Conservation (phyloP, 2,113 vertebrate genomes). For the Apus apus region DNA sequence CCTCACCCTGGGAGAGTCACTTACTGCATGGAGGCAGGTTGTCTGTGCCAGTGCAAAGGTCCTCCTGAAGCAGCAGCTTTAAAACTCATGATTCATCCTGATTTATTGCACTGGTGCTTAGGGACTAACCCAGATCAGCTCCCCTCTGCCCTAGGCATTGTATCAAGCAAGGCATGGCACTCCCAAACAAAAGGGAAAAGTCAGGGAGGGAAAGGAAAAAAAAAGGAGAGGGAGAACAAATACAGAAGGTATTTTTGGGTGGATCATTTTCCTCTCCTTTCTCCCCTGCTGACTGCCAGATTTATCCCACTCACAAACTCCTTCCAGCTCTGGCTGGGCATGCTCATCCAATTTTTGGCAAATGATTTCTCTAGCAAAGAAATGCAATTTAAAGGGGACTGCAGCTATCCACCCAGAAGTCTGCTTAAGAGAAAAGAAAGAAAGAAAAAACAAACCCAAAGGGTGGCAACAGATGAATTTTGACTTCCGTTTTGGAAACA, state of each 20-base stretch:
- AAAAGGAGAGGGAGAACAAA: neutral
- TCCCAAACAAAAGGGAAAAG: neutral
- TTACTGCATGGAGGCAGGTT: neutral
- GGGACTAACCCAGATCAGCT: neutral
- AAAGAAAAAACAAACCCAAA: neutral
- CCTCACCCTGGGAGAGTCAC: neutral
- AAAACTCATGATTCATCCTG: conserved; percentile 15
- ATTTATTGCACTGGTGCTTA: neutral
- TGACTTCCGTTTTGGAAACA: neutral
- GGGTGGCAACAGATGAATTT: neutral
- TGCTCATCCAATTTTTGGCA: neutral
- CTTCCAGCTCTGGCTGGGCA: conserved; percentile 9
- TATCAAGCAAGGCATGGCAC: neutral
- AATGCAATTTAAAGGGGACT: neutral
- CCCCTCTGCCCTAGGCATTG: neutral
- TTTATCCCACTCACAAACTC: conserved; percentile 44
- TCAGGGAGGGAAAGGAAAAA: neutral
- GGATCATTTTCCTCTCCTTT: neutral
- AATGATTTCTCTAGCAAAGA: neutral
- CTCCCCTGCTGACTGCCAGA: conserved; percentile 28
- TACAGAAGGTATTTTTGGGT: neutral
- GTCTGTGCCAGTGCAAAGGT: neutral
- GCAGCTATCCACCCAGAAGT: neutral
- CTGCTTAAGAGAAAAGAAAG: neutral
- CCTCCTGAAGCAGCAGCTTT: conserved; percentile 17